Evolutionary conservation across 1,140 invertebrate genomes (phyloP), one percentile per base, ranked within the genome.

Genomic region (Bombus pyrosoma): DNA sequence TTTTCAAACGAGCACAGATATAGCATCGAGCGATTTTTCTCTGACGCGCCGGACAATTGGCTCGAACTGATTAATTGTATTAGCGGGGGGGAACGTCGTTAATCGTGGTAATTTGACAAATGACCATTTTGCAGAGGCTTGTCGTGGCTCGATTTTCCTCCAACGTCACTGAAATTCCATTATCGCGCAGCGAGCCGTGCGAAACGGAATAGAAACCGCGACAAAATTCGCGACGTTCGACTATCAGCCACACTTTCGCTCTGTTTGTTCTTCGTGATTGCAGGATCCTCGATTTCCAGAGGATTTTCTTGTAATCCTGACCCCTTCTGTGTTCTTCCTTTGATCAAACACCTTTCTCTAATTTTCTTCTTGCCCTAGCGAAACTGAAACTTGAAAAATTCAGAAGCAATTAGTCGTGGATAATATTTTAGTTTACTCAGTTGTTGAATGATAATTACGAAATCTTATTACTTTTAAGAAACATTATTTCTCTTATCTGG

Each of bases 61-160:
- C 13, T 47, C n/a, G 76, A 66, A 43, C 18, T 41, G 64, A 79
- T 79, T 18, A 37, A 79, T 47, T 12, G 22, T 18, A 68, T 25
- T n/a, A 25, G 12, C 12, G 3, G 1, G 3, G 41, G 62, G 77
- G 28, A 10, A n/a, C 9, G n/a, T 47, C 64, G 47, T 69, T 80
- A 69, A 80, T 68, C 39, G 28, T n/a, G 39, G 39, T 47, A 68
- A 66, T 79, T 79, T 47, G 78, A 80, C 78, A 34, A 79, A 79
- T 47, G 39, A 68, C 25, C 41, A 25, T 43, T 37, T 34, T 12
- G 12, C 22, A 28, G 22, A 57, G 10, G 32, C 43, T 28, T 28
- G 28, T 39, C 75, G 8, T 15, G 68, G 18, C 71, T 73, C 41
- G n/a, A 43, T 43, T 15, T 47, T 25, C 10, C 77, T 39, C 5